Conservation (phyloP, 2,113 vertebrate genomes). For the Platycercus adscitus region DNA sequence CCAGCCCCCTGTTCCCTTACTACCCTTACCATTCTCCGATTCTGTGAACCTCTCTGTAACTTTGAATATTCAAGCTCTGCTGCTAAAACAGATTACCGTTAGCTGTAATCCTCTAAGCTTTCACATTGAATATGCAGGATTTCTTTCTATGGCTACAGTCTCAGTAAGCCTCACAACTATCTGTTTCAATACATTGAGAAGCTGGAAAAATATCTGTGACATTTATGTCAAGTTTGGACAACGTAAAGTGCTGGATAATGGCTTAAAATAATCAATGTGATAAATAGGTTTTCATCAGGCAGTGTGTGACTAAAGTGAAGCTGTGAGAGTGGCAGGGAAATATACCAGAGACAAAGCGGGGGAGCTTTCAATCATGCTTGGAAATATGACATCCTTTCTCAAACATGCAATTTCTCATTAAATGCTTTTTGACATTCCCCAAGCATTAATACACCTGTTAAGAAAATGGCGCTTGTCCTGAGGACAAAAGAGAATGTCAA, state of each 20-base stretch:
- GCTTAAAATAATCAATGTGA: conserved; percentile 55
- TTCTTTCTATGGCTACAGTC: neutral
- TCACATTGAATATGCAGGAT: neutral
- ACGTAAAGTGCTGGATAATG: conserved; percentile 48
- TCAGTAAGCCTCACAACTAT: neutral
- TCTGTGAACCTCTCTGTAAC: neutral
- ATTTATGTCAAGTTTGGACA: conserved; percentile 51
- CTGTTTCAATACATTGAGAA: neutral
- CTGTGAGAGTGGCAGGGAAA: conserved; percentile 56
- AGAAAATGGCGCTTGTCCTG: conserved; percentile 35
- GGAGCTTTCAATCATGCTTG: conserved; percentile 35
- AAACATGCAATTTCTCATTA: conserved; percentile 65
- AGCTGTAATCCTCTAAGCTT: neutral
- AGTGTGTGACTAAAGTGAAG: conserved; percentile 33
- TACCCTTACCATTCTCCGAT: no score
- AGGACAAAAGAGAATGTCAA: conserved; percentile 36
- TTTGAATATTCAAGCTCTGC: neutral
- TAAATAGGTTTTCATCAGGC: conserved; percentile 45
- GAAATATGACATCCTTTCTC: conserved; percentile 54
- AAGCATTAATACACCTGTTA: conserved; percentile 52
- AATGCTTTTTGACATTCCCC: conserved; percentile 42
- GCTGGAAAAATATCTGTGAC: neutral
- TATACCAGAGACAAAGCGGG: conserved; percentile 4
- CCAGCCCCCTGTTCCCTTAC: no score
- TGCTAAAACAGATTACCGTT: neutral